These are phyloP conservation scores for Macrobrachium nipponense DNA, from an alignment of 1,140 invertebrate species.

Conservation along the genomic window DNA sequence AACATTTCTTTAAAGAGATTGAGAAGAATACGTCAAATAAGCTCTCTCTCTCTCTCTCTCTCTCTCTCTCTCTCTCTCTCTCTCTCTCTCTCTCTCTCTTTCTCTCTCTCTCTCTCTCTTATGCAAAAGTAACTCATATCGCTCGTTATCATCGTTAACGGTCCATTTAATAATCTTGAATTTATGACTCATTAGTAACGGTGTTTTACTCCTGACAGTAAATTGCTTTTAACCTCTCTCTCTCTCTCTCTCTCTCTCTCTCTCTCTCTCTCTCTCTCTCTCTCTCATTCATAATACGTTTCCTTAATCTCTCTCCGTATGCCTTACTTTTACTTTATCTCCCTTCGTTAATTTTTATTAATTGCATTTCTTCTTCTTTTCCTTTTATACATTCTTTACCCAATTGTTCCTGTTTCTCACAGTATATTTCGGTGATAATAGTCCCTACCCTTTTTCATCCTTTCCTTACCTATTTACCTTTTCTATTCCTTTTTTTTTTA, in stretches of 20 bases:
- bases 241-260: background rate
- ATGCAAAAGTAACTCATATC: background rate
- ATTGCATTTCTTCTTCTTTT: background rate
- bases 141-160: background rate
- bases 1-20: background rate
- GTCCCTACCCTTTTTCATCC: background rate
- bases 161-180: background rate
- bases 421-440: too few relatives aligned
- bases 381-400: background rate
- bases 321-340: background rate
- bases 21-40: background rate
- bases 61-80: constrained; percentile 24
- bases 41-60: constrained; percentile 22
- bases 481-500: background rate
- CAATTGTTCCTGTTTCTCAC: background rate
- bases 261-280: background rate
- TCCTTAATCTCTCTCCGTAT: background rate
- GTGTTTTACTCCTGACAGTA: background rate
- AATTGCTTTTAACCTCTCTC: background rate
- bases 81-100: constrained; percentile 33
- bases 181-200: background rate
- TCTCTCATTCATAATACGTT: background rate
- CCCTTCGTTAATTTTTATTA: background rate
- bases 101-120: constrained; percentile 30
- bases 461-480: background rate